Evolutionary conservation across 2,888 invertebrate genomes (phyloP).

Genomic region (Bugulina stolonifera): DNA sequence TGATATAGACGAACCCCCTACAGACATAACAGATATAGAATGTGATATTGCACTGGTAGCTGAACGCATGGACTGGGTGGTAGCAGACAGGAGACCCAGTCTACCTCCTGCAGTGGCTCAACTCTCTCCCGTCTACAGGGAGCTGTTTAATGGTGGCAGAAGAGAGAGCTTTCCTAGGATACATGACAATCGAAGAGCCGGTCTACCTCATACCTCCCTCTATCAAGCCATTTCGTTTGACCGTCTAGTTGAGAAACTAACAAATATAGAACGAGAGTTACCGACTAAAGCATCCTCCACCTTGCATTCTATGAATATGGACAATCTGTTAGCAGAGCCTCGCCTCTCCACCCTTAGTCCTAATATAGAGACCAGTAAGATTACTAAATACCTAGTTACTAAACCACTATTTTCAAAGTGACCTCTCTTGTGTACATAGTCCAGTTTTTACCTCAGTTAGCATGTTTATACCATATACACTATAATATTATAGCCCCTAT

Average conservation of each 20-base stretch:
- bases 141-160: constrained; percentile 35
- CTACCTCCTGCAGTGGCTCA: constrained; percentile 32
- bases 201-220: constrained; percentile 33
- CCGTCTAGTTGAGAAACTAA: constrained; percentile 28
- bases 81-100: constrained; percentile 25
- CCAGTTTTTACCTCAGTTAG: too few relatives aligned
- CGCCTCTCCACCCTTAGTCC: constrained; percentile 37
- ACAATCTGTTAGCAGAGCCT: constrained; percentile 34
- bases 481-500: too few relatives aligned
- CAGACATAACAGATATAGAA: constrained; percentile 29
- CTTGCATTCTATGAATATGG: constrained; percentile 34
- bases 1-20: constrained; percentile 31
- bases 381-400: constrained; percentile 28
- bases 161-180: constrained; percentile 61
- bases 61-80: constrained; percentile 34
- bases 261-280: constrained; percentile 32
- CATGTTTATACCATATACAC: too few relatives aligned
- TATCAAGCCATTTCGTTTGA: constrained; percentile 25
- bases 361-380: constrained; percentile 33
- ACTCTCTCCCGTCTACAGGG: background rate
- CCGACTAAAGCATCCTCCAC: constrained; percentile 25
- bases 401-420: background rate
- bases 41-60: constrained; percentile 30
- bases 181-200: constrained; percentile 33
- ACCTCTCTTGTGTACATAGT: too few relatives aligned